Conservation (phyloP, 2,888 invertebrate species). For the Lottia gigantea region DNA sequence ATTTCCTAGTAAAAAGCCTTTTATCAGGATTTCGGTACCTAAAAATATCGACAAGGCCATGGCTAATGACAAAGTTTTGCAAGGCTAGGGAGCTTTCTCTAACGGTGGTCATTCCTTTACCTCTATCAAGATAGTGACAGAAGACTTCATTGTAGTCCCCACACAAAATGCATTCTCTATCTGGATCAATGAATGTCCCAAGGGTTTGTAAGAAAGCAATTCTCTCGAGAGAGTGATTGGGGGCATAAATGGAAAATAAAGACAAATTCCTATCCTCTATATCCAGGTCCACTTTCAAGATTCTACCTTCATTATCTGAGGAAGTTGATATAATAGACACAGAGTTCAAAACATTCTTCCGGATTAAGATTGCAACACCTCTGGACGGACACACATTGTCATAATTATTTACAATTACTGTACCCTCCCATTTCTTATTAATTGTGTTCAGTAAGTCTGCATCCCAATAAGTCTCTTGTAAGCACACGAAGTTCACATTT, state of each 20-base stretch:
- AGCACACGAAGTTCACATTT: not conserved
- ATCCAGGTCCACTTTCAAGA: slow-evolving; percentile 14
- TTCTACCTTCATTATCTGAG: slow-evolving; percentile 15
- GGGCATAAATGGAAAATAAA: slow-evolving; percentile 23
- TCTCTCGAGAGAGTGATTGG: not conserved
- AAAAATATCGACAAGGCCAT: not conserved
- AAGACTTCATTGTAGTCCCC: slow-evolving; percentile 15
- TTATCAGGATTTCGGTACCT: not conserved
- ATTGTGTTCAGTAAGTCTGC: not conserved
- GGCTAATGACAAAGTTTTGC: not conserved
- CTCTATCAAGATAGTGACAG: not conserved
- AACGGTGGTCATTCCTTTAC: not conserved
- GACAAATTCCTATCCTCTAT: slow-evolving; percentile 9
- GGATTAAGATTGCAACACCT: slow-evolving; percentile 20
- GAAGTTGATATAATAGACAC: not conserved
- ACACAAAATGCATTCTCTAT: not conserved
- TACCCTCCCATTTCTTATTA: slow-evolving; percentile 12
- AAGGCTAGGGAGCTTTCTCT: not conserved
- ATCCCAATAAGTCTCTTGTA: slow-evolving; percentile 17
- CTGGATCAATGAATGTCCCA: not conserved
- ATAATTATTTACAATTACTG: slow-evolving; percentile 12
- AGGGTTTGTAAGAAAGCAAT: not conserved
- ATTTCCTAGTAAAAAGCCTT: not conserved
- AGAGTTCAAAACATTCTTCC: slow-evolving; percentile 2
- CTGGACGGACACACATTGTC: not conserved